Conservation (phyloP, 2,113 vertebrate species). For the Accipiter cooperii region DNA sequence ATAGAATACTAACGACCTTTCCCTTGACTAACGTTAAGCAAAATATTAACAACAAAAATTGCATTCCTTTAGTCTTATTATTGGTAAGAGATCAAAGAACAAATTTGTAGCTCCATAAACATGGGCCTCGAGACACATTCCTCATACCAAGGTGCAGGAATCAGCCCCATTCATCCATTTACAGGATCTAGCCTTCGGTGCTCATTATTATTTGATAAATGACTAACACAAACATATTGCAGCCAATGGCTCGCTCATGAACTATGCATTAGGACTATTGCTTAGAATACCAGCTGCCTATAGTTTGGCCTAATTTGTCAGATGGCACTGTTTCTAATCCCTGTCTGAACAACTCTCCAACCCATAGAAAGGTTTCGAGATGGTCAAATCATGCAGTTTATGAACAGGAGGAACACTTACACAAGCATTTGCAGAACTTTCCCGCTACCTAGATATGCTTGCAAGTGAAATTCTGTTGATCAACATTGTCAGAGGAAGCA, state of each 20-base stretch:
- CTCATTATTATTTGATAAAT: background rate
- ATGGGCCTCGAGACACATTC: background rate
- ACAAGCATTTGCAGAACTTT: background rate
- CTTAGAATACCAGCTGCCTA: background rate
- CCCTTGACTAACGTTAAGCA: background rate
- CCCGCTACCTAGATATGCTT: background rate
- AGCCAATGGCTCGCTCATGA: background rate
- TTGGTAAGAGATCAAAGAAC: conserved; percentile 33
- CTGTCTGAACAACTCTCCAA: background rate
- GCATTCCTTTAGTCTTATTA: conserved; percentile 17
- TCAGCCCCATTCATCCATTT: background rate
- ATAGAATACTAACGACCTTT: background rate
- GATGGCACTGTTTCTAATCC: background rate
- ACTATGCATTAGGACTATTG: background rate
- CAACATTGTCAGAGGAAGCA: background rate
- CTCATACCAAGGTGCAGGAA: background rate
- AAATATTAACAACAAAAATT: conserved; percentile 37
- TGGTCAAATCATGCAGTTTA: background rate
- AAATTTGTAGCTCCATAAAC: conserved; percentile 29
- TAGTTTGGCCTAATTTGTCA: background rate
- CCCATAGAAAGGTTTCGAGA: background rate
- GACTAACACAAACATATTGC: background rate
- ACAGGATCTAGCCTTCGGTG: background rate
- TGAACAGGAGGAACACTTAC: background rate
- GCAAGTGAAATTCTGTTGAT: background rate